Percentiles rank a stretch among this genome's conserved stretches.
These are phyloP conservation scores for Apantesis nais DNA, from an alignment of 2,888 invertebrate species.

Conservation along the genomic window DNA sequence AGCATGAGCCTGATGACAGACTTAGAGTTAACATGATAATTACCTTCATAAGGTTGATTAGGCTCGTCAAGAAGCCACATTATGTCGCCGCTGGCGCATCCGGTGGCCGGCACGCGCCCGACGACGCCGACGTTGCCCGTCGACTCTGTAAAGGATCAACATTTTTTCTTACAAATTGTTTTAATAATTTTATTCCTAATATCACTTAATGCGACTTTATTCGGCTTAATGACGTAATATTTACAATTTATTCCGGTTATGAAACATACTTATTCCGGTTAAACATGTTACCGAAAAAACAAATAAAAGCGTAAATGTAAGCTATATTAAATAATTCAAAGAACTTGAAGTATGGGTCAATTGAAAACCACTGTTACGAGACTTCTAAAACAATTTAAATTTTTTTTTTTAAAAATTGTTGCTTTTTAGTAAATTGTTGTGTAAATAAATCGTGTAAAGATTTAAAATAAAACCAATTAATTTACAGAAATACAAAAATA, in stretches of 20 bases:
- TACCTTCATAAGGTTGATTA: conserved; percentile 87
- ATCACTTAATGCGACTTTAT: neutral
- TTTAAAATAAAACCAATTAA: neutral
- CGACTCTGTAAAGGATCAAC: conserved; percentile 71
- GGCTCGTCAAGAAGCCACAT: conserved; percentile 91
- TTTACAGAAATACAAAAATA: neutral
- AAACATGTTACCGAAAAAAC: neutral
- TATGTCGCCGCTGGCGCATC: conserved; percentile 86
- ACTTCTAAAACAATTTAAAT: conserved; percentile 18
- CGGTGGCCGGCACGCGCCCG: conserved; percentile 84
- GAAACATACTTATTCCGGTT: no score
- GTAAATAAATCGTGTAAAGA: neutral
- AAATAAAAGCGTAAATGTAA: neutral
- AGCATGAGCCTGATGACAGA: conserved; percentile 17
- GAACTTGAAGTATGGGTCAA: conserved; percentile 16
- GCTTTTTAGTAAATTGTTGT: no score
- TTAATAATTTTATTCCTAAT: conserved; percentile 6
- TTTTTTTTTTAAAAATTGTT: no score
- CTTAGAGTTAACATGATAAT: conserved; percentile 46
- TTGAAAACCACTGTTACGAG: conserved; percentile 11
- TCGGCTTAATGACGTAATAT: neutral
- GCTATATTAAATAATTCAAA: conserved; percentile 15
- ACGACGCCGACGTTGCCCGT: conserved; percentile 69
- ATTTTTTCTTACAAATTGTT: conserved; percentile 19
- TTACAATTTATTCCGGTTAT: neutral